Conservation (phyloP, 1,140 invertebrate species). For the Drosophila cardini region DNA sequence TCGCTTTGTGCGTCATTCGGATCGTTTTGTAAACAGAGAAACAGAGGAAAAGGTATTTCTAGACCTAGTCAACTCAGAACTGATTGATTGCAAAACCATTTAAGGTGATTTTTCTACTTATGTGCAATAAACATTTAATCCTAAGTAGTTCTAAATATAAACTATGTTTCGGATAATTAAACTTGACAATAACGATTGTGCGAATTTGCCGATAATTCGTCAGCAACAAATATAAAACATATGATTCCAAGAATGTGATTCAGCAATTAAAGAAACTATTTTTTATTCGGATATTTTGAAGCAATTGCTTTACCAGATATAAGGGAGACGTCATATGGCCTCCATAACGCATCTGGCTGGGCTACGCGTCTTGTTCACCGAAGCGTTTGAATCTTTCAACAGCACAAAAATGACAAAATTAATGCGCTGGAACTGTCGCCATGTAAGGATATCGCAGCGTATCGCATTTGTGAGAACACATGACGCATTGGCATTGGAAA, state of each 20-base stretch:
- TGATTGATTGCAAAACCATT: conserved; percentile 11
- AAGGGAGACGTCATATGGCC: conserved; percentile 12
- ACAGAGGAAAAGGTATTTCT: conserved; percentile 2
- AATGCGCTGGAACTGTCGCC: conserved; percentile 46
- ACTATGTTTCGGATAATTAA: background rate
- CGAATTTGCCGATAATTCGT: background rate
- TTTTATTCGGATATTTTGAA: background rate
- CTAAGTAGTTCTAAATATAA: background rate
- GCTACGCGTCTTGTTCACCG: conserved; percentile 10
- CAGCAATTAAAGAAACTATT: conserved; percentile 11
- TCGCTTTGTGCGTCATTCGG: conserved; percentile 17
- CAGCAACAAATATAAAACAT: background rate
- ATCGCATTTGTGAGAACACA: background rate
- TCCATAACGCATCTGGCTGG: conserved; percentile 13
- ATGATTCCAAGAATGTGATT: background rate
- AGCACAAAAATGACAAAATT: conserved; percentile 33
- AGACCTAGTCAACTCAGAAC: background rate
- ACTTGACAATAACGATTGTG: background rate
- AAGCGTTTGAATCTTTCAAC: conserved; percentile 18
- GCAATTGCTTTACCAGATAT: conserved; percentile 3
- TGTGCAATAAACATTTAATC: background rate
- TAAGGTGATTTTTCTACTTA: background rate
- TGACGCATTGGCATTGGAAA: conserved; percentile 21
- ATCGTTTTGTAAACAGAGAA: conserved; percentile 3
- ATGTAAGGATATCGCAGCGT: conserved; percentile 31